These are phyloP conservation scores for Mactra quadrangularis DNA, from an alignment of 1,140 invertebrate genomes.

Conservation along the genomic window DNA sequence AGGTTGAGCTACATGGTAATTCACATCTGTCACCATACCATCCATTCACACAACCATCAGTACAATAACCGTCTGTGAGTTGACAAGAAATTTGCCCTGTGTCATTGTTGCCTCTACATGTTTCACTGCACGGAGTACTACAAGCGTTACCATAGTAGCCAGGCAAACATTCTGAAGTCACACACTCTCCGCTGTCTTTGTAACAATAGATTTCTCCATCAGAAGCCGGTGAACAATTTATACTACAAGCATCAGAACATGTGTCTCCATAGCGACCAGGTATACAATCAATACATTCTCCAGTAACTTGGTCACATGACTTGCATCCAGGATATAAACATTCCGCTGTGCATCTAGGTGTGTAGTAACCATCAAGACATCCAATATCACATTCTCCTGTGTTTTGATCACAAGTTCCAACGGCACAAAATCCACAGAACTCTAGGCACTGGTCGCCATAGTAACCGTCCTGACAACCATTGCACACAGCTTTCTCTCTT, in stretches of 20 bases:
- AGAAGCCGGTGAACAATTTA: not conserved
- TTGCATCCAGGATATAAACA: slow-evolving; percentile 20
- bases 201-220: slow-evolving; percentile 4
- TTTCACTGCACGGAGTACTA: not conserved
- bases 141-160: slow-evolving; percentile 5
- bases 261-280: slow-evolving; percentile 22
- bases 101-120: not conserved
- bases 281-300: slow-evolving; percentile 10
- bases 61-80: not conserved
- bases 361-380: slow-evolving; percentile 21
- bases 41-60: not conserved
- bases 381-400: slow-evolving; percentile 1
- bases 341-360: not conserved
- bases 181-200: not conserved
- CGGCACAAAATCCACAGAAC: slow-evolving; percentile 13
- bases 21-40: slow-evolving; percentile 4
- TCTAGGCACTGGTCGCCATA: not conserved
- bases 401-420: not conserved
- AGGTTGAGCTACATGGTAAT: slow-evolving; percentile 1
- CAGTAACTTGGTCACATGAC: slow-evolving; percentile 24
- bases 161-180: not conserved
- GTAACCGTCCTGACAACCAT: slow-evolving; percentile 13
- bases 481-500: not conserved
- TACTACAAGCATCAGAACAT: not conserved
- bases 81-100: not conserved